Evolutionary conservation across 1,140 invertebrate species (phyloP), one percentile per base, ranked within the genome.

Genomic region (Vollenhovia emeryi): DNA sequence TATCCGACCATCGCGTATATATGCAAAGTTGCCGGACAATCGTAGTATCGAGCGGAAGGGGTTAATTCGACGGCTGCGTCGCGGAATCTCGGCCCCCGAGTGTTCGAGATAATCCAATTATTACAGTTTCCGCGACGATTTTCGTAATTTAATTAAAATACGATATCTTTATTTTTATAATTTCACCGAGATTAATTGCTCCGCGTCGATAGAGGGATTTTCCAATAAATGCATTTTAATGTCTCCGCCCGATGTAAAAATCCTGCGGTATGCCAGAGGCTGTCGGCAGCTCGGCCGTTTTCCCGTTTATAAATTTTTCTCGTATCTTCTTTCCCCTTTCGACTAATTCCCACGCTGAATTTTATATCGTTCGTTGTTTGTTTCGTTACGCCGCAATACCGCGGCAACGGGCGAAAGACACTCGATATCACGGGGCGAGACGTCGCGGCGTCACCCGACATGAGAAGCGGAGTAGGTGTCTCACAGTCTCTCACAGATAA

Each of bases 391-490:
- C 18, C 27, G 45, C 27, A n/a, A 30, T 48, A 8, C n/a, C 21
- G 21, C 27, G 15, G 30, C 27, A 15, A 36, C 27, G 13, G 59
- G 43, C 59, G 21, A 15, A 66, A 64, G n/a, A n/a, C 13, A 24
- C 73, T 13, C 43, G 82, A 78, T 64, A 33, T 60, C 21, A 55
- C 48, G 48, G 64, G 64, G 24, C 40, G 66, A 82, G 52, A 82
- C n/a, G 6, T 73, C 36, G 36, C 64, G 40, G 36, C 13, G 76
- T 33, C 33, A 52, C 30, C 15, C 76, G 60, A 73, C 57, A 57
- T 50, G 50, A 66, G 62, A 71, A 73, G 66, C 36, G 18, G 55
- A 57, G 50, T 69, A 21, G 36, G 33, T 43, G 66, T 45, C 50
- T 68, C 45, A 27, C 62, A 48, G 40, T 71, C 36, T 71, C 36